phyloP scores from a whole-genome alignment of 2,797 vertebrate species.

The Atherinosoma microstoma region DNA sequence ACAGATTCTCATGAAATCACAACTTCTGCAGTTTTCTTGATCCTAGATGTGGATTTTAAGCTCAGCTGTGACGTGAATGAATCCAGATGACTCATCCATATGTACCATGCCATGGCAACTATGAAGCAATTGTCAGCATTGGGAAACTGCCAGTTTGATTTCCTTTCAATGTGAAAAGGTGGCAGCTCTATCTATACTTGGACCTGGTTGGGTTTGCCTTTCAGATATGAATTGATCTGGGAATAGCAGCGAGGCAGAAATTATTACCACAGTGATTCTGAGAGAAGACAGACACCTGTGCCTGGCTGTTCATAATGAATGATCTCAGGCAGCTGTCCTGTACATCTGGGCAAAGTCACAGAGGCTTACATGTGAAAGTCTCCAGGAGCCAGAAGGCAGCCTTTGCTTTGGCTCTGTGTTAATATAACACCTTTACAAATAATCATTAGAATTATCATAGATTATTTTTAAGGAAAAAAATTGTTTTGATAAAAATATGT shows the following conservation, averaged over 20 bases:
- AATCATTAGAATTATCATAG: background rate
- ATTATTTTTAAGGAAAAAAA: background rate
- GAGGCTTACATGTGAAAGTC: slow-evolving; percentile 22
- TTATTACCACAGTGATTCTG: slow-evolving; percentile 75
- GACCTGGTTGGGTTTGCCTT: slow-evolving; percentile 61
- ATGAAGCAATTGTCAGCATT: slow-evolving; percentile 41
- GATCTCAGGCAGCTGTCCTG: slow-evolving; percentile 61
- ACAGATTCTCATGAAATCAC: slow-evolving; percentile 23
- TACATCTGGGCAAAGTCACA: slow-evolving; percentile 50
- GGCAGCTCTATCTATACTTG: slow-evolving; percentile 71
- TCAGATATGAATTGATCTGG: slow-evolving; percentile 81
- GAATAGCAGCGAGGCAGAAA: slow-evolving; percentile 76
- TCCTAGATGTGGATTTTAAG: slow-evolving; percentile 5
- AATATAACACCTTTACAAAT: background rate
- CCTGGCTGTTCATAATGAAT: slow-evolving; percentile 56
- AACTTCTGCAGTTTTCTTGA: slow-evolving; percentile 18
- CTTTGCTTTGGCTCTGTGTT: background rate
- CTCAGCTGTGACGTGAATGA: slow-evolving; percentile 26
- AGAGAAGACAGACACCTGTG: slow-evolving; percentile 74
- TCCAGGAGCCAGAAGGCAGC: background rate
- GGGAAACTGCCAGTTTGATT: slow-evolving; percentile 65
- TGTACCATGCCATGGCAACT: slow-evolving; percentile 18
- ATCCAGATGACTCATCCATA: slow-evolving; percentile 38
- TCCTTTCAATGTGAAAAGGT: slow-evolving; percentile 60
- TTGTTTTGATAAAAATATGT: background rate